Conservation (phyloP, 2,888 invertebrate genomes). For the Dinocampus coccinellae region DNA sequence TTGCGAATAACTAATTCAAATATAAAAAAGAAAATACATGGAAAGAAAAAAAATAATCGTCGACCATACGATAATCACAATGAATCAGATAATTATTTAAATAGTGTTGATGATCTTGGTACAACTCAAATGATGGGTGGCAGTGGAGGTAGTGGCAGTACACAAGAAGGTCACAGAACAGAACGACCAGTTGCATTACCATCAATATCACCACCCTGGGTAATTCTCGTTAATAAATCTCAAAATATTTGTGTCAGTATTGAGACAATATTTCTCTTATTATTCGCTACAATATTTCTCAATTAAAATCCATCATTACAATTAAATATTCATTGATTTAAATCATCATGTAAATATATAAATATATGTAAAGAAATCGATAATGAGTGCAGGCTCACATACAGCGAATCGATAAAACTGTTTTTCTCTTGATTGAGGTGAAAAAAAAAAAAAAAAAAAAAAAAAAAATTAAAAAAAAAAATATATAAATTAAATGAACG, state of each 20-base stretch:
- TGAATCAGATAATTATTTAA: slow-evolving; percentile 36
- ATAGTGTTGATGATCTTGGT: slow-evolving; percentile 55
- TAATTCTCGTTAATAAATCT: slow-evolving; percentile 51
- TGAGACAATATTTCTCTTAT: slow-evolving; percentile 46
- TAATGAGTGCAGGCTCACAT: slow-evolving; percentile 12
- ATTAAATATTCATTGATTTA: background rate
- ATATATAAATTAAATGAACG: slow-evolving; percentile 50
- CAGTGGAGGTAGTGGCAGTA: slow-evolving; percentile 45
- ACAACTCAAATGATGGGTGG: slow-evolving; percentile 62
- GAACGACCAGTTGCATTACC: slow-evolving; percentile 60
- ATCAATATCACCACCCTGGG: slow-evolving; percentile 61
- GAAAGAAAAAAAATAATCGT: slow-evolving; percentile 51
- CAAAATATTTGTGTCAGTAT: slow-evolving; percentile 44
- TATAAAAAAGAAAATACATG: slow-evolving; percentile 53
- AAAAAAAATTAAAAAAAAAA: slow-evolving; percentile 4
- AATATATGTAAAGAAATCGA: slow-evolving; percentile 8
- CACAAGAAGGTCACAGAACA: slow-evolving; percentile 60
- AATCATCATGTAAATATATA: slow-evolving; percentile 1
- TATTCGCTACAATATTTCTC: slow-evolving; percentile 35
- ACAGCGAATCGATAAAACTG: slow-evolving; percentile 9
- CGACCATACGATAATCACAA: slow-evolving; percentile 37
- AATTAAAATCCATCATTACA: slow-evolving; percentile 2
- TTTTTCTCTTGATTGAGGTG: background rate
- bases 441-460: slow-evolving; percentile 35
- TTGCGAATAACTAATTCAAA: slow-evolving; percentile 53